A percentile compares a stretch with the other conserved stretches of the same genome.
Conservation (phyloP, 1,140 invertebrate species). For the Scylla paramamosain region DNA sequence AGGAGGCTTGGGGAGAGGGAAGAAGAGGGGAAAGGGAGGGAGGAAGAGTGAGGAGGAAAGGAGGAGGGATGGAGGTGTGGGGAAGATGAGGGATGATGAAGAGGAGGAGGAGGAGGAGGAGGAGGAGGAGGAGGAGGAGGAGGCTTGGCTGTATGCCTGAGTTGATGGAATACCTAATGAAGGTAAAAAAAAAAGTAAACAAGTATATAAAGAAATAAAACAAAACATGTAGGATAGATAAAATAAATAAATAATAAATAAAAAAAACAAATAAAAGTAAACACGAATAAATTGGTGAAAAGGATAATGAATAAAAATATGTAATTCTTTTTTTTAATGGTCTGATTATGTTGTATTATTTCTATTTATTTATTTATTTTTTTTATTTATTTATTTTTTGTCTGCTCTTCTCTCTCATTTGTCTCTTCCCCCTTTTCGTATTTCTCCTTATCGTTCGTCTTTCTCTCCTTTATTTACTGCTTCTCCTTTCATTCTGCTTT, state of each 20-base stretch:
- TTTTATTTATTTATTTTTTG: too few species aligned
- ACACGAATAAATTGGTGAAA: neutral
- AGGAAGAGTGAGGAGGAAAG: neutral
- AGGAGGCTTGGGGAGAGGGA: too few species aligned
- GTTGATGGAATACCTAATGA: neutral
- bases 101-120: neutral
- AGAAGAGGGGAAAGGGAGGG: too few species aligned
- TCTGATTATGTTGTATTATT: too few species aligned
- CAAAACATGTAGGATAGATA: neutral
- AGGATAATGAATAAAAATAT: too few species aligned
- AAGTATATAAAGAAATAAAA: neutral
- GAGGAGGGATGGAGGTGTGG: neutral
- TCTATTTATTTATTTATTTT: too few species aligned
- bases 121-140: conserved; percentile 2
- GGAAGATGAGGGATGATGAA: neutral
- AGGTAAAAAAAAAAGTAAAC: neutral
- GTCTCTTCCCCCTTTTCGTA: too few species aligned
- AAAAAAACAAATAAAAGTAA: neutral
- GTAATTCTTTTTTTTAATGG: too few species aligned
- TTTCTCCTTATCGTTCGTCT: too few species aligned
- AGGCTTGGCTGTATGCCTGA: neutral
- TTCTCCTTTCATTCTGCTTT: too few species aligned
- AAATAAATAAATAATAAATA: neutral
- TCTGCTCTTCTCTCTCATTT: too few species aligned
- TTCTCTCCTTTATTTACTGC: too few species aligned